A percentile compares a stretch with the other conserved stretches of the same genome.
These are phyloP conservation scores for Montipora capricornis DNA, from an alignment of 64 coral and sea anemone species.

Conservation along the genomic window DNA sequence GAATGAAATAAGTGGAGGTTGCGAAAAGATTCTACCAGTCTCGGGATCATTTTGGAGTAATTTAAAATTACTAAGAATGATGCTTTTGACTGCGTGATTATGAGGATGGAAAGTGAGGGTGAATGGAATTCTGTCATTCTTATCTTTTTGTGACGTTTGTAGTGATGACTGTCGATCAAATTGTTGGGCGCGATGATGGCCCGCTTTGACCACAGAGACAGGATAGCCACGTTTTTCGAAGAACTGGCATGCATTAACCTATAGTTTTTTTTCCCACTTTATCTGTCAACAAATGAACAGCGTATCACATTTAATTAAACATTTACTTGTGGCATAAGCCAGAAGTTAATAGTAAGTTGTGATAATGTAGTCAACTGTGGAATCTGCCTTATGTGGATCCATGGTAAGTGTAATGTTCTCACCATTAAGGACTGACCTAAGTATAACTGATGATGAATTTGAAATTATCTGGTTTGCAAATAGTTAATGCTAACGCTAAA, in stretches of 20 bases:
- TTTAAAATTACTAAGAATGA: too few species aligned
- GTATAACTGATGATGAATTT: conserved; percentile 57
- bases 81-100: too few species aligned
- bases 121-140: too few species aligned
- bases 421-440: background rate
- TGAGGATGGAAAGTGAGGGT: too few species aligned
- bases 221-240: too few species aligned
- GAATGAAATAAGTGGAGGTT: too few species aligned
- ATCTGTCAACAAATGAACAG: conserved; percentile 8
- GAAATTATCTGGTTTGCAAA: conserved; percentile 49
- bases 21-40: too few species aligned
- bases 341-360: conserved; percentile 26
- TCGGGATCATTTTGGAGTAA: too few species aligned
- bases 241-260: background rate
- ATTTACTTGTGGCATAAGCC: conserved; percentile 32
- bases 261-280: background rate
- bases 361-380: conserved; percentile 28
- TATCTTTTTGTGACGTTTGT: too few species aligned
- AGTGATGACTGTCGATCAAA: too few species aligned
- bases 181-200: too few species aligned
- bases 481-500: background rate
- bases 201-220: too few species aligned
- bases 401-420: conserved; percentile 42
- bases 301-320: conserved; percentile 15
- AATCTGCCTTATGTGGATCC: conserved; percentile 19